These are phyloP conservation scores for Callipepla squamata DNA, from an alignment of 2,113 vertebrate species.

Conservation along the genomic window DNA sequence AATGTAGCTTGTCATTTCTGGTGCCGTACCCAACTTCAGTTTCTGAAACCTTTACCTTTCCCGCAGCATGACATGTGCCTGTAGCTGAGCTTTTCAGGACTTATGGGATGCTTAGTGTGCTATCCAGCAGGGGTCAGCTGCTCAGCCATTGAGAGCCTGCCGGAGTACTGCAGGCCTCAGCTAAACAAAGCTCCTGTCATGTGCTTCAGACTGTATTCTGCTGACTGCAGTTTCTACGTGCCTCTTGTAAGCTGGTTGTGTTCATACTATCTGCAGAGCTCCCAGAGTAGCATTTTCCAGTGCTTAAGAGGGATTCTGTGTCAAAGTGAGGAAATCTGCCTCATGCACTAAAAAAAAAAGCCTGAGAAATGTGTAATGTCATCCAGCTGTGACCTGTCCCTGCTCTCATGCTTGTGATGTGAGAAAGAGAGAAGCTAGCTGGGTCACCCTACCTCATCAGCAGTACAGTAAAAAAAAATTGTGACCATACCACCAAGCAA, in stretches of 20 bases:
- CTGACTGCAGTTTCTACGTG: rapidly evolving
- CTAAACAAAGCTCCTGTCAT: not conserved
- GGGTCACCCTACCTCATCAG: rapidly evolving
- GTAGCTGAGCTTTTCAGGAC: rapidly evolving
- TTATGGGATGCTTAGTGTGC: rapidly evolving
- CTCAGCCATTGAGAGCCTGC: not conserved
- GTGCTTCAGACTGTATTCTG: not conserved
- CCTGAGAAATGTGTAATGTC: not conserved
- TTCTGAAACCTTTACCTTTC: not conserved
- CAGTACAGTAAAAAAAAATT: not conserved
- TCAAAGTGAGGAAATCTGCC: not conserved
- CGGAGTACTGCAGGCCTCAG: not conserved
- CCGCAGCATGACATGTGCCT: not conserved
- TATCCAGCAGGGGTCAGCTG: not conserved
- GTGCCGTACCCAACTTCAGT: not conserved
- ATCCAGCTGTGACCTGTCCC: not conserved
- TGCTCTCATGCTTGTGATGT: rapidly evolving
- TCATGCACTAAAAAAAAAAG: not conserved
- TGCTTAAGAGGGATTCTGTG: not conserved
- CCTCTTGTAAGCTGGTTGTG: not conserved
- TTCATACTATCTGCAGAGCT: rapidly evolving
- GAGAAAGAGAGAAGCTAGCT: not conserved
- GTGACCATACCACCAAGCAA: not conserved
- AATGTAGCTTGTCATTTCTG: not conserved
- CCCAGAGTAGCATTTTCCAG: not conserved